Evolutionary conservation across 2,888 invertebrate genomes (phyloP), one percentile per base, ranked within the genome.

Genomic region (Mechanitis mazaeus): DNA sequence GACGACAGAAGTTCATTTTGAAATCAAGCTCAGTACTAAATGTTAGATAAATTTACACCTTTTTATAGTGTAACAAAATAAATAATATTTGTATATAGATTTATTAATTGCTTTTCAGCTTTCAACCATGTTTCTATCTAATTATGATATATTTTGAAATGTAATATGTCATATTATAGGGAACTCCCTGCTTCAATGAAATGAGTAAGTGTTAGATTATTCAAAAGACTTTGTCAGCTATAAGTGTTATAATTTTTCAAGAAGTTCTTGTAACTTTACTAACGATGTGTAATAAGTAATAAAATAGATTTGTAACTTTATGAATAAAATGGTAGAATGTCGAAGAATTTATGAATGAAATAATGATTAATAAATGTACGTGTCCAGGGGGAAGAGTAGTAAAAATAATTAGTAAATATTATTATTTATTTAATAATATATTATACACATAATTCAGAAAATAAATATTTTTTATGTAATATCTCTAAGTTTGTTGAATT

Each of bases 1-100:
- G 65, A 55, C 69, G 75, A 1, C 66, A 61, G 66, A 80, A 81
- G 62, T 80, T 78, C 80, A 80, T 81, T 59, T 55, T 63, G 12
- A 31, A 53, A 11, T 47, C 47, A 60, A 33, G 33, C 11, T 31
- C 31, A 50, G 31, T 50, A 50, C 31, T 50, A 50, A 28, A 50
- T 31, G 50, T 31, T 31, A 11, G 50, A 11, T 50, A 31, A 50
- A 50, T 20, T 33, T 45, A 12, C 54, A 2, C 38, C 38, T 55
- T 54, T 62, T 56, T 62, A 62, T 62, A 62, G 45, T 7, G 5
- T 11, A n/a, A 12, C 31, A 45, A 59, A 31, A 33, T 12, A 42
- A 33, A 31, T 45, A 58, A 46, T 33, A 2, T 33, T 58, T 45
- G 31, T 46, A 57, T 54, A 33, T 4, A 50, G 2, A 33, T 50